Percentiles rank a stretch among this genome's conserved stretches.
phyloP scores from a whole-genome alignment of 2,888 invertebrate species.

The Macaria liturata region DNA sequence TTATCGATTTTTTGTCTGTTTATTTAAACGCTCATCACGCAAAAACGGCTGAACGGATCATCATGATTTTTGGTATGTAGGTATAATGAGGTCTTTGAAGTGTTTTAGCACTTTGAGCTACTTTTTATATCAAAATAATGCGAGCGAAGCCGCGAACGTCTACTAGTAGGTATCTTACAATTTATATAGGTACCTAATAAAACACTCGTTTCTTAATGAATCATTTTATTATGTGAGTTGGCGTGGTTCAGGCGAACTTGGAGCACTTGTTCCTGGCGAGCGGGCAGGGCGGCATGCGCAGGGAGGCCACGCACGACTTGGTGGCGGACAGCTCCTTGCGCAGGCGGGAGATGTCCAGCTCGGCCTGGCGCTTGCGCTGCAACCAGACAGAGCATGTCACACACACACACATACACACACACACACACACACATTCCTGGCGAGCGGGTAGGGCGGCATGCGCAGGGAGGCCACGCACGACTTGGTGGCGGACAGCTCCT shows the following conservation, averaged over 20 bases:
- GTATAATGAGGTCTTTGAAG: too few species aligned
- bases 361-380: conserved; percentile 79
- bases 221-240: not conserved
- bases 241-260: conserved; percentile 58
- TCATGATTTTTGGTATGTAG: too few species aligned
- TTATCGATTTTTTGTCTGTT: too few species aligned
- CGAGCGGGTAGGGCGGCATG: conserved; percentile 81
- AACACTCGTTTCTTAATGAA: too few species aligned
- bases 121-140: too few species aligned
- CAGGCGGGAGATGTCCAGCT: conserved; percentile 74
- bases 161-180: too few species aligned
- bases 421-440: conserved; percentile 33
- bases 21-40: too few species aligned
- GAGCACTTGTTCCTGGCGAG: conserved; percentile 57
- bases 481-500: conserved; percentile 71
- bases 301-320: conserved; percentile 71
- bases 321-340: conserved; percentile 72
- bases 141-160: too few species aligned
- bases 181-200: too few species aligned
- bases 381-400: conserved; percentile 35
- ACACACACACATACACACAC: not conserved
- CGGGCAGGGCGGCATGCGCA: conserved; percentile 85
- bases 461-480: conserved; percentile 80
- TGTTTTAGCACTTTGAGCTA: too few species aligned
- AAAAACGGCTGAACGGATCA: too few species aligned